These are phyloP conservation scores for Diaprepes abbreviatus DNA, from an alignment of 2,888 invertebrate genomes.

Conservation along the genomic window DNA sequence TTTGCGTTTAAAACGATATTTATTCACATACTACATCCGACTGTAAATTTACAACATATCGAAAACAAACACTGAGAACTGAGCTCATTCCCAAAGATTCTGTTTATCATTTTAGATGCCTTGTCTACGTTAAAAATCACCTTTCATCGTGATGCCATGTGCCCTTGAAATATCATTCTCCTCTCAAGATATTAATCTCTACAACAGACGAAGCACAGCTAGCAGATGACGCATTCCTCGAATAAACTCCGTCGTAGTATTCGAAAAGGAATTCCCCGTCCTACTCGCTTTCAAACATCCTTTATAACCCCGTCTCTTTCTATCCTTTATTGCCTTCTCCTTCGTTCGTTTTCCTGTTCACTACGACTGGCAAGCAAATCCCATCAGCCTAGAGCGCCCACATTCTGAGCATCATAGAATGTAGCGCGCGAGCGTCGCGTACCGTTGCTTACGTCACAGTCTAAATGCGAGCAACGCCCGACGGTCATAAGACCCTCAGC, in stretches of 20 bases:
- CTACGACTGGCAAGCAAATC: constrained; percentile 17
- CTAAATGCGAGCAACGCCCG: constrained; percentile 14
- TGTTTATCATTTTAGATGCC: background rate
- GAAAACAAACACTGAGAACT: background rate
- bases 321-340: constrained; percentile 25
- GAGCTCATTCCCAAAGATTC: background rate
- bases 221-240: constrained; percentile 26
- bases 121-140: background rate
- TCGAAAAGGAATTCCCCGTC: constrained; percentile 5
- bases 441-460: constrained; percentile 13
- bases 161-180: constrained; percentile 24
- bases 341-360: constrained; percentile 29
- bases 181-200: constrained; percentile 24
- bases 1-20: no score
- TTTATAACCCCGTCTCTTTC: constrained; percentile 1
- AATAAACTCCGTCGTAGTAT: constrained; percentile 19
- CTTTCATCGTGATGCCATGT: constrained; percentile 3
- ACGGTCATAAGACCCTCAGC: constrained; percentile 42
- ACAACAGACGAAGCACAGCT: constrained; percentile 17
- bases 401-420: background rate
- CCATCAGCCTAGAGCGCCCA: constrained; percentile 32
- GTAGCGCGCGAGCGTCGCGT: background rate
- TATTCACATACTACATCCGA: no score
- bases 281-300: background rate
- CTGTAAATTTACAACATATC: no score